Conservation (phyloP, 1,140 invertebrate species). For the Drosophila lowei region DNA sequence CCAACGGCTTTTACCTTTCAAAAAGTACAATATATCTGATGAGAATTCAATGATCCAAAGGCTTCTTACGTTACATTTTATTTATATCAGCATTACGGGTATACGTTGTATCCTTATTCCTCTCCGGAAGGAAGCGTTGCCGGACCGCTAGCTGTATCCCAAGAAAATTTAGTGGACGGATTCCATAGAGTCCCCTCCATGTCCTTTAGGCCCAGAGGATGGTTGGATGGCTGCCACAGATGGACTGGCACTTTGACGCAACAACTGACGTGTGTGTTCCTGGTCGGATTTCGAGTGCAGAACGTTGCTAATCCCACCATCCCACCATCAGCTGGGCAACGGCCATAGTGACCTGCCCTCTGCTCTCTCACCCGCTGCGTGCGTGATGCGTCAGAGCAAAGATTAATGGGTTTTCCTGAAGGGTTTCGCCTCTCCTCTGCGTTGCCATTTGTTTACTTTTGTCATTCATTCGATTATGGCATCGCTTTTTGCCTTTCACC, state of each 20-base stretch:
- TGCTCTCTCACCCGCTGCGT: constrained; percentile 25
- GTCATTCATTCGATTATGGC: constrained; percentile 57
- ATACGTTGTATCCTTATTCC: no score
- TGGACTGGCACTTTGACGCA: constrained; percentile 19
- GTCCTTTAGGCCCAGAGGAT: no score
- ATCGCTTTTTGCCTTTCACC: constrained; percentile 21
- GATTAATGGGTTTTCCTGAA: constrained; percentile 67
- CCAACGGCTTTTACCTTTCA: no score
- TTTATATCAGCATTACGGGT: no score
- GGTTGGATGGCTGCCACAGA: constrained; percentile 9
- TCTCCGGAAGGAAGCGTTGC: no score
- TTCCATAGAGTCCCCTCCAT: no score
- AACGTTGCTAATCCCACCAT: constrained; percentile 35
- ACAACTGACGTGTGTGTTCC: constrained; percentile 36
- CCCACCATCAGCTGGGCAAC: constrained; percentile 9
- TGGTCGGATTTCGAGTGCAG: constrained; percentile 42
- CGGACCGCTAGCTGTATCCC: no score
- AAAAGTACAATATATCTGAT: no score
- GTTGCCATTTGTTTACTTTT: constrained; percentile 53
- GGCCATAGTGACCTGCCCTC: no score
- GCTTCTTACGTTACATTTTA: no score
- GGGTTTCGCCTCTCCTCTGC: constrained; percentile 48
- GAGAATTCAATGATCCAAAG: no score
- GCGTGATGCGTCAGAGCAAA: constrained; percentile 58
- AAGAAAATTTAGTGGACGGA: no score